These are phyloP conservation scores for Colletes latitarsis DNA, from an alignment of 1,140 invertebrate genomes.

Conservation along the genomic window DNA sequence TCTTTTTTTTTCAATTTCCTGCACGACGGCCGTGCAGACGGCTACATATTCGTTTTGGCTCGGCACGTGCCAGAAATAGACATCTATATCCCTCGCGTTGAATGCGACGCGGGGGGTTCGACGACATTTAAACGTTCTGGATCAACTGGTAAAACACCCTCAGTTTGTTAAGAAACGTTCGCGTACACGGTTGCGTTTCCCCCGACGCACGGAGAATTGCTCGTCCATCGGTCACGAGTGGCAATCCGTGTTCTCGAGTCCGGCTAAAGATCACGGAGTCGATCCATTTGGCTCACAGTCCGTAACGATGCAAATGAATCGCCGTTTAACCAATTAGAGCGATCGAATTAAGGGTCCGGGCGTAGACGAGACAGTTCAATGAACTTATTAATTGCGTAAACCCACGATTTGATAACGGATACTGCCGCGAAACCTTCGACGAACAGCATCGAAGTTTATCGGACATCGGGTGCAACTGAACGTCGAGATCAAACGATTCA, in stretches of 20 bases:
- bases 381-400: slow-evolving; percentile 4
- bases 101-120: slow-evolving; percentile 71
- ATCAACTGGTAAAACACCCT: slow-evolving; percentile 32
- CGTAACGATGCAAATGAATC: slow-evolving; percentile 44
- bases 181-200: background rate
- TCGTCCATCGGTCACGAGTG: background rate
- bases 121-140: slow-evolving; percentile 60
- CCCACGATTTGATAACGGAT: background rate
- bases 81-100: slow-evolving; percentile 56
- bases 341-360: slow-evolving; percentile 21
- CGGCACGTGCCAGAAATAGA: slow-evolving; percentile 74
- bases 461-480: background rate
- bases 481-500: too few relatives aligned
- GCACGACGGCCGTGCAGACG: background rate
- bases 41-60: slow-evolving; percentile 15
- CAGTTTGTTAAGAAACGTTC: slow-evolving; percentile 47
- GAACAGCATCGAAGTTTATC: background rate
- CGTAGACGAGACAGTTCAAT: slow-evolving; percentile 40
- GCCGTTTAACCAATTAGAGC: slow-evolving; percentile 44
- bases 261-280: background rate
- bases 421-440: background rate
- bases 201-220: background rate
- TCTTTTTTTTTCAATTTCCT: slow-evolving; percentile 27
- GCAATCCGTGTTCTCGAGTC: background rate
- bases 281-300: background rate